phyloP scores from a whole-genome alignment of 23 tunicate species.

The Trididemnum clinides region DNA sequence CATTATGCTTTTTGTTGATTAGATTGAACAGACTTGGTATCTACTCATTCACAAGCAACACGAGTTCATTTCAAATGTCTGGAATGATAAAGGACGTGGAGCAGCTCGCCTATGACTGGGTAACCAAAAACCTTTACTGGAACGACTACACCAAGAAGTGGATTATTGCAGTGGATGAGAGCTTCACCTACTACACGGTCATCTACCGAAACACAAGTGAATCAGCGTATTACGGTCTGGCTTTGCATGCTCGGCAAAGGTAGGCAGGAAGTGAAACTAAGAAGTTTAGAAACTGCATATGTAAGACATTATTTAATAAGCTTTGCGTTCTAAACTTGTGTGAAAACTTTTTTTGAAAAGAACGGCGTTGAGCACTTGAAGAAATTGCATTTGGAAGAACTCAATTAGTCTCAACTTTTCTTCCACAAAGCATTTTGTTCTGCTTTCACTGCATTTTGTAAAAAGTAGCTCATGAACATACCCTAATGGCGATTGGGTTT shows the following conservation, averaged over 20 bases:
- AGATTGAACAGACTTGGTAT: constrained; percentile 46
- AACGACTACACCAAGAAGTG: constrained; percentile 47
- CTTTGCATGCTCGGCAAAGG: constrained; percentile 63
- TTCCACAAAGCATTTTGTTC: no score
- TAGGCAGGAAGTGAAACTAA: no score
- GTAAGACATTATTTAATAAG: no score
- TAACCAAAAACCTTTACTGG: constrained; percentile 48
- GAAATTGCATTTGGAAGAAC: no score
- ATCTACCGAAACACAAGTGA: constrained; percentile 58
- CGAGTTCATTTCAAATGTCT: neutral
- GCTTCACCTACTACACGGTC: constrained; percentile 59
- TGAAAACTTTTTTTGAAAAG: no score
- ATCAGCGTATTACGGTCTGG: constrained; percentile 53
- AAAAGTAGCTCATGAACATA: no score
- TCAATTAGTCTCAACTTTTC: no score
- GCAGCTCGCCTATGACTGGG: constrained; percentile 58
- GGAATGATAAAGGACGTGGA: constrained; percentile 62
- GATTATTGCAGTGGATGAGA: constrained; percentile 70
- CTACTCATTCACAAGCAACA: constrained; percentile 3
- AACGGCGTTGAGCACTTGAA: no score
- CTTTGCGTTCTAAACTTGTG: no score
- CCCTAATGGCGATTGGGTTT: no score
- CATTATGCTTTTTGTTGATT: neutral
- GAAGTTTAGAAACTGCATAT: no score
- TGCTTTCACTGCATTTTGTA: no score